A percentile compares a stretch with the other conserved stretches of the same genome.
These are phyloP conservation scores for Acrobasis consociella DNA, from an alignment of 2,888 invertebrate species.

Conservation along the genomic window DNA sequence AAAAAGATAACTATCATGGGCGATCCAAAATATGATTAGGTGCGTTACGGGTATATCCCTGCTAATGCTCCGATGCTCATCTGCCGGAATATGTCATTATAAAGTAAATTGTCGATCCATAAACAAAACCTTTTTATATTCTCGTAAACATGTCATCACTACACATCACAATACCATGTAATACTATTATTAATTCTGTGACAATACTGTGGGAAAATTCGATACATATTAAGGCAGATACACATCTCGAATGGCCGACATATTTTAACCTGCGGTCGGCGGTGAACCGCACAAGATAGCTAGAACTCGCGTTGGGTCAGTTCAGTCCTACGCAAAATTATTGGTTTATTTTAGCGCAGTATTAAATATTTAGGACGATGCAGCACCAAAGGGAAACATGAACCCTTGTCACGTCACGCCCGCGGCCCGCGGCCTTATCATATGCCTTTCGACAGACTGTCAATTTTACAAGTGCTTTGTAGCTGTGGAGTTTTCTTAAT, in stretches of 20 bases:
- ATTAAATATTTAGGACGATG: conserved; percentile 22
- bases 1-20: too few species aligned
- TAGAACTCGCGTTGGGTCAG: conserved; percentile 33
- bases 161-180: neutral
- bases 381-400: conserved; percentile 7
- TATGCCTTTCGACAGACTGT: conserved; percentile 21
- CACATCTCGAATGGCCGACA: conserved; percentile 7
- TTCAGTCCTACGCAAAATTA: conserved; percentile 14
- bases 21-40: too few species aligned
- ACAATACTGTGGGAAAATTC: conserved; percentile 4
- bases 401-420: conserved; percentile 19
- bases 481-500: conserved; percentile 8
- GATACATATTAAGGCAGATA: conserved; percentile 1
- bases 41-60: too few species aligned
- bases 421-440: conserved; percentile 2
- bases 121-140: too few species aligned
- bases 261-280: conserved; percentile 45
- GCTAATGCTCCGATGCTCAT: too few species aligned
- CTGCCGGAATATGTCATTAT: too few species aligned
- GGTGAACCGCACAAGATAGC: conserved; percentile 56
- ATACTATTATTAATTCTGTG: too few species aligned
- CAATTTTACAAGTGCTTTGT: conserved; percentile 19
- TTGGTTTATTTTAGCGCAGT: conserved; percentile 14
- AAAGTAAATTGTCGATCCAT: too few species aligned
- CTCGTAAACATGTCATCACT: neutral